A percentile compares a stretch with the other conserved stretches of the same genome.
phyloP scores from a whole-genome alignment of 92 coral and sea anemone genomes.

The Hydrozoanthus gracilis region DNA sequence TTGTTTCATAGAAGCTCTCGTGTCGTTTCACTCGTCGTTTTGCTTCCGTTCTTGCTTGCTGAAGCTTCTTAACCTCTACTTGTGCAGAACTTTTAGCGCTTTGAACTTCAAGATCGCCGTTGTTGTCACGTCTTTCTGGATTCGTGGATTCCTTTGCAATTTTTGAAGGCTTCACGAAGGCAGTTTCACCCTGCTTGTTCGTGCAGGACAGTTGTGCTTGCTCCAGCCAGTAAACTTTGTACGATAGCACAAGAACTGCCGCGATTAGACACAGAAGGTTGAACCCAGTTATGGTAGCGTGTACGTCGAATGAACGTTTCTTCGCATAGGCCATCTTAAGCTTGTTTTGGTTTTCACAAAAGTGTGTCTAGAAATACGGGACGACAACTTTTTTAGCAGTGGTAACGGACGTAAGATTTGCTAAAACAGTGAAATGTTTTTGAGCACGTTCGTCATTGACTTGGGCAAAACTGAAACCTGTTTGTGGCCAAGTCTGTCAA shows the following conservation, averaged over 20 bases:
- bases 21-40: slow-evolving; percentile 4
- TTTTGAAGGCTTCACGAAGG: background rate
- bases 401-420: too few species aligned
- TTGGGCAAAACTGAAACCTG: too few species aligned
- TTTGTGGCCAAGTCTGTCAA: too few species aligned
- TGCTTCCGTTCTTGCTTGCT: background rate
- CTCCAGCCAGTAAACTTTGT: background rate
- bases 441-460: too few species aligned
- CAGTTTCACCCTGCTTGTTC: background rate
- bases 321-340: background rate
- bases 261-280: background rate
- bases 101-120: background rate
- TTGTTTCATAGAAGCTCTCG: background rate
- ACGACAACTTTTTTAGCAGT: too few species aligned
- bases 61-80: background rate
- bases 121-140: background rate
- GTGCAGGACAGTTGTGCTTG: background rate
- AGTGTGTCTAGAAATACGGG: too few species aligned
- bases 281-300: background rate
- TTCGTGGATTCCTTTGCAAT: too few species aligned
- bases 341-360: too few species aligned
- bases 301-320: background rate
- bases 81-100: background rate
- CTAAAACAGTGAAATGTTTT: too few species aligned
- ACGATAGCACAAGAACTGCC: slow-evolving; percentile 7